phyloP scores from a whole-genome alignment of 2,888 invertebrate species.

The Cryptophagus acutangulus region DNA sequence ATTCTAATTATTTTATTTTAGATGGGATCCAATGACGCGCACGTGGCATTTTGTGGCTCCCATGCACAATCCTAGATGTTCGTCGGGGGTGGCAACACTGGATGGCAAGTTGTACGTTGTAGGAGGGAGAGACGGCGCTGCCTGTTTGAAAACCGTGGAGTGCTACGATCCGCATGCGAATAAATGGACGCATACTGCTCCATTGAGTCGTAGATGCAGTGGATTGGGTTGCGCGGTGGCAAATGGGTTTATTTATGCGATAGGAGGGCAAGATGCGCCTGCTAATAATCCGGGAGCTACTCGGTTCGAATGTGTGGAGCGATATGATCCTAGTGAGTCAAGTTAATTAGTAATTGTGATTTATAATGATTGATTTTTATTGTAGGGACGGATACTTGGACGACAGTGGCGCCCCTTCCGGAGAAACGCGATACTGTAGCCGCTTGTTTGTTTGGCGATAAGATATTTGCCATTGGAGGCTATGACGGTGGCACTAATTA shows the following conservation, averaged over 20 bases:
- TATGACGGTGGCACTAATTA: constrained; percentile 91
- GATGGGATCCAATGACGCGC: constrained; percentile 84
- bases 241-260: constrained; percentile 83
- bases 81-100: constrained; percentile 85
- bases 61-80: constrained; percentile 84
- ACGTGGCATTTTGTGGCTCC: constrained; percentile 88
- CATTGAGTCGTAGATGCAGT: constrained; percentile 81
- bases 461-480: constrained; percentile 80
- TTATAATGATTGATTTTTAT: constrained; percentile 7
- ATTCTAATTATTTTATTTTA: constrained; percentile 39
- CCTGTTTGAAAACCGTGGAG: constrained; percentile 86
- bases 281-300: constrained; percentile 78
- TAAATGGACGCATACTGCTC: constrained; percentile 78
- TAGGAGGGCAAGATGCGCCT: constrained; percentile 92
- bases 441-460: constrained; percentile 78
- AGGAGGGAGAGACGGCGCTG: constrained; percentile 87
- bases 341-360: constrained; percentile 1
- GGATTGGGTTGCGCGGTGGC: constrained; percentile 86
- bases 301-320: constrained; percentile 84
- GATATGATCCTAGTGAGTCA: constrained; percentile 61
- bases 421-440: constrained; percentile 85
- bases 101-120: constrained; percentile 83
- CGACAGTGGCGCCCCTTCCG: constrained; percentile 75
- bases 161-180: constrained; percentile 70
- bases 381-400: too few relatives aligned